Evolutionary conservation across 2,113 vertebrate species (phyloP), one percentile per base, ranked within the genome.

Genomic region (Gasterosteus aculeatus): DNA sequence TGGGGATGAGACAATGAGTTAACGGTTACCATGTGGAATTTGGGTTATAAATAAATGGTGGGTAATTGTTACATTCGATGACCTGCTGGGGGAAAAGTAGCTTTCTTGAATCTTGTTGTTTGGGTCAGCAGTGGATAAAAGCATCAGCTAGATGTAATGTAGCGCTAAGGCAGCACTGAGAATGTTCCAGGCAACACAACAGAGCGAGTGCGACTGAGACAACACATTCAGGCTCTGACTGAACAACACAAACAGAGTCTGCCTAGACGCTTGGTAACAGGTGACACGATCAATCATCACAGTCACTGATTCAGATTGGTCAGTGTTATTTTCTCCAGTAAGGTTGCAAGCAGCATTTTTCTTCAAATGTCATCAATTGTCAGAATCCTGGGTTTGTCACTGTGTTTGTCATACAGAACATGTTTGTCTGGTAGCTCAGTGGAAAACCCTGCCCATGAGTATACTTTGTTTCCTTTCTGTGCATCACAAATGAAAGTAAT

Each of bases 231-330:
- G 77, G 42, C 70, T 79, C 59, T 70, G 69, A 84, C 7, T 75
- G 60, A 85, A 77, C 53, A 56, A 39, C 49, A 77, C 47, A 72
- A 69, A 61, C 42, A 76, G 60, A 88, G 69, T 91, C 87, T 92
- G 84, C 86, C 88, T 61, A 85, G 78, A 89, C 49, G 87, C 91
- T 86, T 85, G 88, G 91, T 87, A 89, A 93, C 91, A 93, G 86
- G 91, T 93, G 89, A 94, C 89, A 70, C 47, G 68, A 85, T 76
- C 83, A 69, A 86, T 82, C 88, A 82, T 64, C 72, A 69, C 29
- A 81, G 73, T 57, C 69, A 70, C 33, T 0, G 49, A 72, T 31
- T 85, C 84, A 77, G 85, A 91, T 86, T 91, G 90, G 89, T 83
- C 77, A 83, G 76, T 64, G 33, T 16, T 63, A 63, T 69, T 65